A percentile compares a stretch with the other conserved stretches of the same genome.
These are phyloP conservation scores for Drosophila pseudotakahashii DNA, from an alignment of 2,888 invertebrate genomes.

Conservation along the genomic window DNA sequence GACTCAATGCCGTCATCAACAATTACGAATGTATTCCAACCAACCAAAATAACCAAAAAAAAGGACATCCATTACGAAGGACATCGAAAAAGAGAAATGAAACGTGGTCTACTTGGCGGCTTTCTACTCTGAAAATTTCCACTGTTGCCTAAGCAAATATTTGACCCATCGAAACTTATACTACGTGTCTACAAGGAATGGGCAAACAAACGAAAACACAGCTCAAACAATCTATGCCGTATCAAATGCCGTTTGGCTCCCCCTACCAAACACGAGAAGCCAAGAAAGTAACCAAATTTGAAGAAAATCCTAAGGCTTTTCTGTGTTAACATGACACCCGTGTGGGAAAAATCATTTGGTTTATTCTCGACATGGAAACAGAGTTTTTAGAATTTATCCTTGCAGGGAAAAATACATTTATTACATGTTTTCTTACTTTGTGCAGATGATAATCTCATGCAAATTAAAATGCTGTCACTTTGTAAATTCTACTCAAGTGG, in stretches of 20 bases:
- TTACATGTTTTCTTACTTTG: neutral
- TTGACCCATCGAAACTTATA: conserved; percentile 44
- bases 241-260: conserved; percentile 31
- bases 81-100: conserved; percentile 6
- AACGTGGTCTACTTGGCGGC: conserved; percentile 11
- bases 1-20: conserved; percentile 67
- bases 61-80: conserved; percentile 16
- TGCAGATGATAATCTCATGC: neutral
- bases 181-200: conserved; percentile 40
- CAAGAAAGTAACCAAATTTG: conserved; percentile 31
- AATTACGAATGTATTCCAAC: conserved; percentile 49
- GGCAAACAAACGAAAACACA: conserved; percentile 28
- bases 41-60: conserved; percentile 2
- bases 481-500: neutral
- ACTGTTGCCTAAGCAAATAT: conserved; percentile 40
- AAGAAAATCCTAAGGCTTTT: conserved; percentile 9
- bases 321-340: conserved; percentile 1
- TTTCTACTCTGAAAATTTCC: conserved; percentile 28
- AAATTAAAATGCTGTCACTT: neutral
- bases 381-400: neutral
- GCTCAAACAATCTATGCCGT: conserved; percentile 33
- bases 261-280: conserved; percentile 3
- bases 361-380: neutral
- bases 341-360: neutral
- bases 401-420: neutral